Evolutionary conservation across 2,797 vertebrate species (phyloP).

Genomic region (Graptemys geographica): DNA sequence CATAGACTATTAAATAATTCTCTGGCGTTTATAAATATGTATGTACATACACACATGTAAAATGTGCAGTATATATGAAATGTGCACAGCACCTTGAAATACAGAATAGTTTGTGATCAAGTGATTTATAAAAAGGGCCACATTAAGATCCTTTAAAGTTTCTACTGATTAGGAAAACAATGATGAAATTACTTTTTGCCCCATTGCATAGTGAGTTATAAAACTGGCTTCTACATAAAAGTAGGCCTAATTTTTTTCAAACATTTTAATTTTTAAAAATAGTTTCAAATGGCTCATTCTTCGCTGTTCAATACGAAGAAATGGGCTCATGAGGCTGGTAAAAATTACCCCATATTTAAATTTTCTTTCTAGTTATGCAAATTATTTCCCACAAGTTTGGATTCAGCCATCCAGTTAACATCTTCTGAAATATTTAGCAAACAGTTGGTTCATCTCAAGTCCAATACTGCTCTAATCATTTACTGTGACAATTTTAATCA

Average conservation of each 20-base stretch:
- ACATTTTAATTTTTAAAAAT: not conserved
- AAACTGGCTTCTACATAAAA: not conserved
- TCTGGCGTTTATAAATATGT: not conserved
- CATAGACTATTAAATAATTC: not conserved
- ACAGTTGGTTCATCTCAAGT: not conserved
- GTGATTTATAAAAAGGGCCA: not conserved
- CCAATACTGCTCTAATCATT: not conserved
- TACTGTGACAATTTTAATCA: not conserved
- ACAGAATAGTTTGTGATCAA: not conserved
- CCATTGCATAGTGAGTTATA: not conserved
- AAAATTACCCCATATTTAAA: not conserved
- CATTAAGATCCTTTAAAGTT: not conserved
- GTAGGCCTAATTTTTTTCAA: not conserved
- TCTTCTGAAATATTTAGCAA: not conserved
- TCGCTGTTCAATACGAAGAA: not conserved
- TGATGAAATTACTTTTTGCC: not conserved
- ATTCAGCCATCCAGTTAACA: not conserved
- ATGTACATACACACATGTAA: not conserved
- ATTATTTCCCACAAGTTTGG: not conserved
- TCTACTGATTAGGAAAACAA: not conserved
- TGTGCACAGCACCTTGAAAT: not conserved
- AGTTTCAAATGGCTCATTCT: not conserved
- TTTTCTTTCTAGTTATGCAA: not conserved
- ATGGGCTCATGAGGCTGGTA: not conserved
- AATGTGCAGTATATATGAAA: not conserved